A percentile compares a stretch with the other conserved stretches of the same genome.
phyloP scores from a whole-genome alignment of 2,113 vertebrate genomes.

The Vidua chalybeata region DNA sequence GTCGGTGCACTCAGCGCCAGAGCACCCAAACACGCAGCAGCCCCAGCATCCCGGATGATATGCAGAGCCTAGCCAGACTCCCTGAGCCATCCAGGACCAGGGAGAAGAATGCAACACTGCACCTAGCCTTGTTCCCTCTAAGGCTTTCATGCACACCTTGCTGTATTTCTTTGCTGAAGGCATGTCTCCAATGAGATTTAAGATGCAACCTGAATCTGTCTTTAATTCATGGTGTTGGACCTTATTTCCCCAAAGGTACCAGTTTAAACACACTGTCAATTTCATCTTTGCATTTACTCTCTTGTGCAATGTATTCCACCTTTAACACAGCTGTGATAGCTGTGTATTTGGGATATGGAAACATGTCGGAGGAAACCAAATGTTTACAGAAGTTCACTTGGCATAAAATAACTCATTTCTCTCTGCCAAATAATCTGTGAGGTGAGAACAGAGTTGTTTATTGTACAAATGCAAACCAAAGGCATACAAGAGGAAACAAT shows the following conservation, averaged over 20 bases:
- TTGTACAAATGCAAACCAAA: background rate
- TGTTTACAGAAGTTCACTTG: constrained; percentile 23
- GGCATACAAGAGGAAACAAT: background rate
- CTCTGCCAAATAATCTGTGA: constrained; percentile 11
- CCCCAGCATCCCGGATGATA: too few relatives aligned
- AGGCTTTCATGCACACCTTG: background rate
- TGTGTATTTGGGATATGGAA: constrained; percentile 12
- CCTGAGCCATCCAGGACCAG: too few relatives aligned
- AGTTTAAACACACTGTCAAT: background rate
- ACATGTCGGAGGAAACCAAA: constrained; percentile 9
- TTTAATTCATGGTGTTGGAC: constrained; percentile 37
- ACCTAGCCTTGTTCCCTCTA: background rate
- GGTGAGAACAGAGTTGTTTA: background rate
- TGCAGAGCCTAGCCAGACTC: too few relatives aligned
- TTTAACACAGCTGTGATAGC: constrained; percentile 1
- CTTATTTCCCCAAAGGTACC: constrained; percentile 4
- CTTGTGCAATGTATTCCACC: background rate
- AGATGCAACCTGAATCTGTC: background rate
- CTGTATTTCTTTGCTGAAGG: background rate
- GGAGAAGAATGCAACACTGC: too few relatives aligned
- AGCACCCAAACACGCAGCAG: too few relatives aligned
- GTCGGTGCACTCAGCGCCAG: too few relatives aligned
- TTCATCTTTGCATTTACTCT: constrained; percentile 28
- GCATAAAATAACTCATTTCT: constrained; percentile 36
- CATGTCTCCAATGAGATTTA: background rate